Base-by-base conservation (phyloP, 1,140 invertebrate genomes). In the Condylostylus longicornis region DNA sequence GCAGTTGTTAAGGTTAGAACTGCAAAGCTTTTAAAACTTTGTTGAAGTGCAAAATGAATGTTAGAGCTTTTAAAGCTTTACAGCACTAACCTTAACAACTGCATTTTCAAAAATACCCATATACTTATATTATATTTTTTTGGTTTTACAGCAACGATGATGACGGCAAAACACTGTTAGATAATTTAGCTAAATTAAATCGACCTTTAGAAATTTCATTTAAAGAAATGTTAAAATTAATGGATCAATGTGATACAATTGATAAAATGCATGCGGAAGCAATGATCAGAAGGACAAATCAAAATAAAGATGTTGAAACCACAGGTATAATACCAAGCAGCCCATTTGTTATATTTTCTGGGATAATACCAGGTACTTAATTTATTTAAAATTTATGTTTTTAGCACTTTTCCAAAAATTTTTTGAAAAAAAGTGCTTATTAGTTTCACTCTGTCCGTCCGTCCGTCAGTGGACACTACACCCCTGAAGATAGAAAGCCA, bases 321-420 rank as follows among this genome's bases (percentile, higher is more conserved):
- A 38, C 62, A 58, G 37, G 64, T 64, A 7, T 55, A 65, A 19
- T 51, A 71, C 65, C 70, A 4, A 68, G 69, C 30, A 75, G 69
- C 49, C 72, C 75, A 10, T 64, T 77, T n/a, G 71, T 74, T 15
- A 49, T 82, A 38, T 61, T 82, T 13, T 77, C 70, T 48, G 80
- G 79, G 19, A 82, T 84, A 46, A 66, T 82, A 51, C 80, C 80
- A 60, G 79, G 80, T 81, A 52, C 54, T n/a, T n/a, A n/a, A n/a
- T n/a, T n/a, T n/a, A n/a, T n/a, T n/a, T n/a, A n/a, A n/a, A n/a
- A n/a, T n/a, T n/a, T n/a, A n/a, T n/a, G n/a, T n/a, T n/a, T n/a
- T n/a, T n/a, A n/a, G n/a, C n/a, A n/a, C n/a, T n/a, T n/a, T n/a
- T n/a, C n/a, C n/a, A n/a, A n/a, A n/a, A n/a, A n/a, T n/a, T n/a